Conservation (phyloP, 2,797 vertebrate species). For the Sebastes dallii region DNA sequence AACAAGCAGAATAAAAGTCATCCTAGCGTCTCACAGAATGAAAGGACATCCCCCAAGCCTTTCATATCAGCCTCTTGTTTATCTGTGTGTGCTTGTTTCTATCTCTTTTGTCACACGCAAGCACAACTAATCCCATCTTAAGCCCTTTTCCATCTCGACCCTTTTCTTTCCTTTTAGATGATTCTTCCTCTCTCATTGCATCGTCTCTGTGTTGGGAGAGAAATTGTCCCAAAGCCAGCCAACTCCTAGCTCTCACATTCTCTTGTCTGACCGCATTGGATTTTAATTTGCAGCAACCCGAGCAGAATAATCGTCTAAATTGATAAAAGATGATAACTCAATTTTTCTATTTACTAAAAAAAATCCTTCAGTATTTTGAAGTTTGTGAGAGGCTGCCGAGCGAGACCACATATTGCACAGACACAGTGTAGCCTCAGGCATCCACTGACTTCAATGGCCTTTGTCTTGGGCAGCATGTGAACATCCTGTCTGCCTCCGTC, state of each 20-base stretch:
- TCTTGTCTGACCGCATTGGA: slow-evolving; percentile 21
- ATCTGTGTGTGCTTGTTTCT: slow-evolving; percentile 62
- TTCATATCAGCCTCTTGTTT: slow-evolving; percentile 63
- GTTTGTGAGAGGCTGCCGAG: slow-evolving; percentile 5
- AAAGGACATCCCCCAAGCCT: slow-evolving; percentile 53
- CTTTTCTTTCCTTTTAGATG: slow-evolving; percentile 33
- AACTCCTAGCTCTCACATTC: background rate
- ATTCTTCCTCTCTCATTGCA: slow-evolving; percentile 22
- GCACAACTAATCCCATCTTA: slow-evolving; percentile 70
- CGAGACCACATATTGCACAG: background rate
- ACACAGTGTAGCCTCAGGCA: slow-evolving; percentile 11
- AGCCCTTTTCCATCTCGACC: slow-evolving; percentile 50
- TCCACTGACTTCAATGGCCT: background rate
- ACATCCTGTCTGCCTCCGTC: background rate
- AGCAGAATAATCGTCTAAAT: slow-evolving; percentile 42
- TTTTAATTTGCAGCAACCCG: slow-evolving; percentile 51
- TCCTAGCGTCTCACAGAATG: slow-evolving; percentile 29
- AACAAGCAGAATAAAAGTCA: slow-evolving; percentile 46
- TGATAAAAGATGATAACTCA: slow-evolving; percentile 38
- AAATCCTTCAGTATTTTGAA: background rate
- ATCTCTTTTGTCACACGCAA: slow-evolving; percentile 63
- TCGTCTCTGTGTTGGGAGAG: slow-evolving; percentile 10
- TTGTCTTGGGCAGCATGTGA: slow-evolving; percentile 18
- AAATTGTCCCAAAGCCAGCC: slow-evolving; percentile 14
- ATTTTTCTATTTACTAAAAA: slow-evolving; percentile 14